These are phyloP conservation scores for Stictonetta naevosa DNA, from an alignment of 2,113 vertebrate species.

Conservation along the genomic window DNA sequence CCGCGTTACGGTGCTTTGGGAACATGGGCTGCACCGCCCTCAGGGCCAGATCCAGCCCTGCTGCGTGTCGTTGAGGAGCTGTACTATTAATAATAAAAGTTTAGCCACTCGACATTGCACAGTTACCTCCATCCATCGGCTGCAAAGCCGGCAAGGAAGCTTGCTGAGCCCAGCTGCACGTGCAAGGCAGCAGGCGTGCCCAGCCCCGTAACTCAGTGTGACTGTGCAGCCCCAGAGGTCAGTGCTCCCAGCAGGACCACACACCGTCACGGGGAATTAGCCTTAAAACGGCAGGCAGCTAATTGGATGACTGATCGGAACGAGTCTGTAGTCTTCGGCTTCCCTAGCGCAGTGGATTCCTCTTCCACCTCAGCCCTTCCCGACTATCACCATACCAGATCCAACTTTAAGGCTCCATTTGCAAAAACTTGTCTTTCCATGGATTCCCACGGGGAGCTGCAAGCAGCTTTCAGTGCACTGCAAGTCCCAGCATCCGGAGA, in stretches of 20 bases:
- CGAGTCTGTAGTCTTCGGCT: not conserved
- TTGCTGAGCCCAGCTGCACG: not conserved
- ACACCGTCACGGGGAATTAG: not conserved
- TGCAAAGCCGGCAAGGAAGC: fast-evolving
- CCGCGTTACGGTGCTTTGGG: not conserved
- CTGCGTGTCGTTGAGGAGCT: fast-evolving
- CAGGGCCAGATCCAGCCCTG: not conserved
- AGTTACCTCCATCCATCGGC: not conserved
- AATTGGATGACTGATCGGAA: not conserved
- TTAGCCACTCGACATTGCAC: fast-evolving
- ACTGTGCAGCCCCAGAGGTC: not conserved
- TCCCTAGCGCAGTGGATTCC: not conserved
- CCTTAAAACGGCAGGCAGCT: not conserved
- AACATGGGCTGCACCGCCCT: not conserved
- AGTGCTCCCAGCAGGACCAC: not conserved
- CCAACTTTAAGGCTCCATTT: not conserved
- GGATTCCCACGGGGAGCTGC: not conserved
- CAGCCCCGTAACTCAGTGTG: not conserved
- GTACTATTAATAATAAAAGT: fast-evolving
- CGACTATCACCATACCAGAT: not conserved
- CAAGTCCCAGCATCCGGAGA: not conserved
- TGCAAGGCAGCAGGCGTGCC: not conserved
- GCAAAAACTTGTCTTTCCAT: not conserved
- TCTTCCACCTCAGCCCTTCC: not conserved
- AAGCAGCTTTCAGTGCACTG: not conserved